A percentile compares a stretch with the other conserved stretches of the same genome.
phyloP scores from a whole-genome alignment of 2,113 vertebrate genomes.

The Mormyrus lacerda region DNA sequence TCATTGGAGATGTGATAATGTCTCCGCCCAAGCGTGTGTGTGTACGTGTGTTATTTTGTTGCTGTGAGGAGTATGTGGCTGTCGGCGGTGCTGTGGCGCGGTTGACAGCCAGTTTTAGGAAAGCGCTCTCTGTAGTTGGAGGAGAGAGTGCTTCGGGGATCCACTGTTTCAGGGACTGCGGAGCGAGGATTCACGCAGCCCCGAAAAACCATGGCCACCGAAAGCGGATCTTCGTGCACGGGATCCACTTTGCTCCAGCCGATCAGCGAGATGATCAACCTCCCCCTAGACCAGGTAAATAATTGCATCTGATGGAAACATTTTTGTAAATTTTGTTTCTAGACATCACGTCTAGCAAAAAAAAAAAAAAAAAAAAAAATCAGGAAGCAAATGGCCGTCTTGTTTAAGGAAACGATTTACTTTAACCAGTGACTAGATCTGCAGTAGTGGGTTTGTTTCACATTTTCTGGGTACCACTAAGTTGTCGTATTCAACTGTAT shows the following conservation, averaged over 20 bases:
- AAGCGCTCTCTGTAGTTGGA: conserved; percentile 26
- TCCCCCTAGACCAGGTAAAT: conserved; percentile 88
- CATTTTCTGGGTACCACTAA: not conserved
- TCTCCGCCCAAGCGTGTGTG: conserved; percentile 33
- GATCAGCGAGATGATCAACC: conserved; percentile 81
- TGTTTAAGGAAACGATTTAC: not conserved
- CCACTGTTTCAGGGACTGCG: conserved; percentile 11
- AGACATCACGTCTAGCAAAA: not conserved
- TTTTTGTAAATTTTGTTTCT: not conserved
- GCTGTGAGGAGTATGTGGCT: conserved; percentile 25
- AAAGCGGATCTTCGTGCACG: conserved; percentile 71
- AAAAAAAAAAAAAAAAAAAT: not conserved
- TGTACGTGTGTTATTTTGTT: not conserved
- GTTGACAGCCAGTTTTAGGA: conserved; percentile 41
- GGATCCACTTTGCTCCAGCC: conserved; percentile 87
- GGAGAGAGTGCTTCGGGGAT: conserved; percentile 21
- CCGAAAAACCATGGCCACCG: conserved; percentile 69
- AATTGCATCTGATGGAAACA: not conserved
- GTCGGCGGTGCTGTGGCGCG: conserved; percentile 40
- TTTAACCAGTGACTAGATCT: not conserved
- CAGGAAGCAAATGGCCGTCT: not conserved
- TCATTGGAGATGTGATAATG: conserved; percentile 23
- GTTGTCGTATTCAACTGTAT: not conserved
- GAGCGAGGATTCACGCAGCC: conserved; percentile 35
- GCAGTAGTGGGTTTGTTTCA: not conserved